Evolutionary conservation across 2,888 invertebrate species (phyloP), one percentile per base, ranked within the genome.

Genomic region (Drosophila robusta): DNA sequence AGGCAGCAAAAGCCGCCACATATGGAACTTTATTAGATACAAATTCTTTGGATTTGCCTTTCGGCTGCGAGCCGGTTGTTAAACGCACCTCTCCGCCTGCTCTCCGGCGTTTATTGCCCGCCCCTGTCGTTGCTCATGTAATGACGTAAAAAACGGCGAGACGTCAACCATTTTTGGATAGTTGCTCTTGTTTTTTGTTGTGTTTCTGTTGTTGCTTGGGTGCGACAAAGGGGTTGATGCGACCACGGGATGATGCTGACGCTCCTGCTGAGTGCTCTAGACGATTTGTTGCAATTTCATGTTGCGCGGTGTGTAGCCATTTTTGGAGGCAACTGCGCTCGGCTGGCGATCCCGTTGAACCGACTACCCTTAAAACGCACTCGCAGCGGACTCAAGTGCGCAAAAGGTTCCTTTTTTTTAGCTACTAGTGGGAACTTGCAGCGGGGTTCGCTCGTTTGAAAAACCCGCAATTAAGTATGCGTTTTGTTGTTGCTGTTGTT

Each of bases 381-480:
- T 68, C 67, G 50, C 70, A 46, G 67, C 55, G 70, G 71, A 69
- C 76, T 89, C 84, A 89, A 89, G 89, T 89, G 89, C 84, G 79
- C 88, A 87, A 89, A 83, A 72, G 78, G 65, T 82, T 78, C 2
- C 2, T 18, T 18, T 18, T 18, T 18, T 64, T 49, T 49, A 32
- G 57, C 56, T 56, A 29, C 29, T 45, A 47, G 57, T 50, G 41
- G 24, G 49, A 50, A 52, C 68, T 39, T 69, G 56, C 58, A 57
- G 49, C 77, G 58, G 75, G 65, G 74, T 78, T 84, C 65, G 74
- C 66, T 87, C 87, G 89, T 69, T 76, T 80, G 78, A 89, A 87
- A 90, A 89, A 90, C 90, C 90, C 70, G 81, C 90, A 89, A 89
- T 89, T 89, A 90, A 79, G 50, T 77, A 86, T 74, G 78, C 87